Conservation (phyloP, 2,888 invertebrate genomes). For the Caenorhabditis uteleia region DNA sequence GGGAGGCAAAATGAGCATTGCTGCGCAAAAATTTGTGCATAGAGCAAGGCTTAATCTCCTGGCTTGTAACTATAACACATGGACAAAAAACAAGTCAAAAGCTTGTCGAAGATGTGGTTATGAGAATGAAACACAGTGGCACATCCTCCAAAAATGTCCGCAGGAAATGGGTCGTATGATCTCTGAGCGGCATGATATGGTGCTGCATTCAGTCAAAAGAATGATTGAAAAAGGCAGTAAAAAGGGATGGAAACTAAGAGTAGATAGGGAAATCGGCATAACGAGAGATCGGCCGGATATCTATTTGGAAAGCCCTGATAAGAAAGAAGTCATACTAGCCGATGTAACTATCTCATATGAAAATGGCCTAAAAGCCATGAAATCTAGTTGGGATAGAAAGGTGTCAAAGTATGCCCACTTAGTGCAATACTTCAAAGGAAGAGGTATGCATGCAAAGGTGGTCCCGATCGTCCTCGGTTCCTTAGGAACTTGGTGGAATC, state of each 20-base stretch:
- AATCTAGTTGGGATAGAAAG: background rate
- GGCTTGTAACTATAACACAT: constrained; percentile 1
- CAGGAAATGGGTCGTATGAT: background rate
- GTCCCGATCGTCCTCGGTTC: constrained; percentile 1
- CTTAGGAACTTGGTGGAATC: constrained; percentile 3
- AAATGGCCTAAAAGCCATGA: constrained; percentile 1
- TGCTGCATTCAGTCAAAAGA: background rate
- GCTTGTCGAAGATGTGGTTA: constrained; percentile 1
- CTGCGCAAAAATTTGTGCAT: constrained; percentile 6
- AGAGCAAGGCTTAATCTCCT: constrained; percentile 4
- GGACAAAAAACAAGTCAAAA: background rate
- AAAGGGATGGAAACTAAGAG: background rate
- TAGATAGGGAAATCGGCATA: constrained; percentile 1
- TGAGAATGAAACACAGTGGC: constrained; percentile 1
- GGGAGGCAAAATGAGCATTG: background rate
- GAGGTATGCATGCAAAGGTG: background rate
- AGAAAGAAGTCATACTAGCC: background rate
- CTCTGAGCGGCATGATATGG: constrained; percentile 2
- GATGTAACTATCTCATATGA: constrained; percentile 9
- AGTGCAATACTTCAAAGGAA: background rate
- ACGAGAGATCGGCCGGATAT: constrained; percentile 1
- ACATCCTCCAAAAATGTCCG: constrained; percentile 5
- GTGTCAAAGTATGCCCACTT: constrained; percentile 9
- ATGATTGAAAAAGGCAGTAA: background rate
- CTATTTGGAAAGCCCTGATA: background rate